These are phyloP conservation scores for Lasioglossum pauxillum DNA, from an alignment of 2,888 invertebrate genomes.

Conservation along the genomic window DNA sequence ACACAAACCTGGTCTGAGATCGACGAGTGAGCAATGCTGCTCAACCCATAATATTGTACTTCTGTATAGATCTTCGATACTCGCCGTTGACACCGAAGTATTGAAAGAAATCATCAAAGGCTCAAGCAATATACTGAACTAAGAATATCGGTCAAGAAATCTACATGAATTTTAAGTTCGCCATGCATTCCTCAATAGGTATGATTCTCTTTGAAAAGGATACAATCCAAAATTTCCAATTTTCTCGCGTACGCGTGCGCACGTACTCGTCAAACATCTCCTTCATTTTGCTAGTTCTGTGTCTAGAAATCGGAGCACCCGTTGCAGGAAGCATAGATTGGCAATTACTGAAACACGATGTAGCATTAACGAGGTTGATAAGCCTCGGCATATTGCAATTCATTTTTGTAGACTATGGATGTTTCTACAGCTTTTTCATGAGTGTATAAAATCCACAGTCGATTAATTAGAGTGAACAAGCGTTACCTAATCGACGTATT, in stretches of 20 bases:
- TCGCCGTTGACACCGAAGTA: constrained; percentile 95
- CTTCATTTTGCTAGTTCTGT: constrained; percentile 94
- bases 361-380: background rate
- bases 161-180: background rate
- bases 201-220: constrained; percentile 85
- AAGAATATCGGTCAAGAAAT: constrained; percentile 74
- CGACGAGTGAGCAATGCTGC: constrained; percentile 97
- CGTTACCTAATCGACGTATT: constrained; percentile 95
- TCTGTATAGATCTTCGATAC: constrained; percentile 95
- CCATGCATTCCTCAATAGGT: background rate
- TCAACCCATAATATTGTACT: constrained; percentile 97
- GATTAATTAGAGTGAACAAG: background rate
- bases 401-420: background rate
- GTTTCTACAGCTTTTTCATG: background rate
- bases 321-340: constrained; percentile 98
- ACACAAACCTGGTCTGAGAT: constrained; percentile 94
- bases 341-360: constrained; percentile 89
- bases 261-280: constrained; percentile 98
- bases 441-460: background rate
- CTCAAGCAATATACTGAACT: constrained; percentile 97
- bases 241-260: constrained; percentile 92
- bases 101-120: constrained; percentile 96
- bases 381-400: background rate
- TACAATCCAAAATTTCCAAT: constrained; percentile 99
- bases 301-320: constrained; percentile 96